Evolutionary conservation across 1,140 invertebrate species (phyloP).

Genomic region (Hetaerina americana): DNA sequence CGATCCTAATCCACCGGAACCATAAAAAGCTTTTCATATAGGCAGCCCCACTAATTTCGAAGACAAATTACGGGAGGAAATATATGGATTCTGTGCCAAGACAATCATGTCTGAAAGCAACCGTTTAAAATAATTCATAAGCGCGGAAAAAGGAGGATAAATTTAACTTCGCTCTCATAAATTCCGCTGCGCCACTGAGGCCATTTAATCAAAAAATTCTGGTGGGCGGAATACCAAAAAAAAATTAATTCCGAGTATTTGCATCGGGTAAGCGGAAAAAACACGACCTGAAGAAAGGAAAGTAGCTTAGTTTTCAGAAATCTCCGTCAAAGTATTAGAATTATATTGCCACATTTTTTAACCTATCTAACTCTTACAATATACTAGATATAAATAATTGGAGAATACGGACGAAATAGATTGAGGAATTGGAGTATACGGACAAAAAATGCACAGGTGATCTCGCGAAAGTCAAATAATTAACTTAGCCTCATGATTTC

Average conservation of each 20-base stretch:
- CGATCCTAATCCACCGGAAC: background rate
- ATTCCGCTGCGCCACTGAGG: background rate
- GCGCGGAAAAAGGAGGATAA: background rate
- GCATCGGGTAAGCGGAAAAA: background rate
- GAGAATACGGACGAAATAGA: too few species aligned
- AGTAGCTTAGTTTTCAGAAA: too few species aligned
- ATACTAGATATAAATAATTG: too few species aligned
- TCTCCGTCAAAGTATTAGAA: too few species aligned
- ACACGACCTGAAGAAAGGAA: too few species aligned
- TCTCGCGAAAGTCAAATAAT: too few species aligned
- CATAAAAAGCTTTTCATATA: background rate
- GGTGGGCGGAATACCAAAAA: background rate
- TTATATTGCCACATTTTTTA: too few species aligned
- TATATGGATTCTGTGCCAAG: background rate
- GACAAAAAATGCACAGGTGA: too few species aligned
- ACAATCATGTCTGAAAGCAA: background rate
- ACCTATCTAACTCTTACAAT: too few species aligned
- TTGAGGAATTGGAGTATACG: too few species aligned
- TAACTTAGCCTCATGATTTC: too few species aligned
- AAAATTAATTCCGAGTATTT: background rate
- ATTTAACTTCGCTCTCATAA: background rate
- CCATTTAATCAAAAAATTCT: background rate
- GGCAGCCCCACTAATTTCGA: background rate
- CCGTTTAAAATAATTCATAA: background rate
- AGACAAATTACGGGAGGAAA: background rate